Evolutionary conservation across 2,113 vertebrate species (phyloP).

Genomic region (Fulmarus glacialis): DNA sequence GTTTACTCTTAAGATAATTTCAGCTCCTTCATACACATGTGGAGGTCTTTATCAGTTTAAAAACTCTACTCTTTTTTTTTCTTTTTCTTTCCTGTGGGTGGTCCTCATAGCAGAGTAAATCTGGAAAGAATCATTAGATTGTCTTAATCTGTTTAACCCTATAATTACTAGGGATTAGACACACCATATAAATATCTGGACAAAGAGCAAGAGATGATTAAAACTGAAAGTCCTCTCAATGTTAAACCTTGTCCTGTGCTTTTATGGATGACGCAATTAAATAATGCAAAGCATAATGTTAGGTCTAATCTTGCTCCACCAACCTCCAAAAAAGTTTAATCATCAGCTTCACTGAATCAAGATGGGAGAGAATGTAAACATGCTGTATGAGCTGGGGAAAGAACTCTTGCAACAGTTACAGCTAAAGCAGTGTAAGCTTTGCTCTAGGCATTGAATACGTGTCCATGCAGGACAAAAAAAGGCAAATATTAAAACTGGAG

Average conservation of each 20-base stretch:
- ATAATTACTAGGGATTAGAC: not conserved
- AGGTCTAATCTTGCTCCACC: not conserved
- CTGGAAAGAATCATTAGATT: not conserved
- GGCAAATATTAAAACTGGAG: not conserved
- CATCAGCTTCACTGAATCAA: not conserved
- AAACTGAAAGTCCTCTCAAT: not conserved
- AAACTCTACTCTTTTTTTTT: not conserved
- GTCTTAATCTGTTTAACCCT: not conserved
- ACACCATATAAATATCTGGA: not conserved
- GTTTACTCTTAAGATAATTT: not conserved
- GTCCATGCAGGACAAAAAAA: not conserved
- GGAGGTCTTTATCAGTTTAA: not conserved
- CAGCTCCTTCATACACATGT: not conserved
- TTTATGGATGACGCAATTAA: not conserved
- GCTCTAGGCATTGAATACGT: not conserved
- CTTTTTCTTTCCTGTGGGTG: not conserved
- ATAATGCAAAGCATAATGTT: not conserved
- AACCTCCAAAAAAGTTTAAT: not conserved
- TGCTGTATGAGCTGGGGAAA: not conserved
- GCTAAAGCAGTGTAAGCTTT: not conserved
- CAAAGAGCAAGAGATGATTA: not conserved
- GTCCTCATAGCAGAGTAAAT: not conserved
- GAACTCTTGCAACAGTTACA: not conserved
- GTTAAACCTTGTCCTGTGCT: not conserved
- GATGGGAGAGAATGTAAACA: not conserved